These are phyloP conservation scores for Cephus cinctus DNA, from an alignment of 1,140 invertebrate species.

Conservation along the genomic window DNA sequence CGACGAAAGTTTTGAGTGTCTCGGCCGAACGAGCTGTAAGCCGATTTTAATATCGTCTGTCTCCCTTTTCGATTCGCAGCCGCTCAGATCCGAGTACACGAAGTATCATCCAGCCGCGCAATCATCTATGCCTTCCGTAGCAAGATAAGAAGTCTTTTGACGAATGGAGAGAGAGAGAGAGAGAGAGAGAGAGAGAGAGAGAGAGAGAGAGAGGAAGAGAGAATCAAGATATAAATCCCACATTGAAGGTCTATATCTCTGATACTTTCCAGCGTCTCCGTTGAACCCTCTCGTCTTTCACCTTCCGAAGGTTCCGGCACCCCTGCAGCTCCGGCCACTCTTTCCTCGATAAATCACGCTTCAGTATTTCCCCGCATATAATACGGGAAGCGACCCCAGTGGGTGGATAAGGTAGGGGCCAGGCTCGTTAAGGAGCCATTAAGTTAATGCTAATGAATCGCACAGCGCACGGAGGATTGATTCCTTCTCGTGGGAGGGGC, in stretches of 20 bases:
- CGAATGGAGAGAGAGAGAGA: conserved; percentile 1
- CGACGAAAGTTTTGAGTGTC: conserved; percentile 21
- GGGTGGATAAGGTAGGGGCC: conserved; percentile 22
- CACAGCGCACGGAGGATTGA: conserved; percentile 31
- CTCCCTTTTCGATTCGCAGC: too few relatives aligned
- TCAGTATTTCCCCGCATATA: conserved; percentile 24
- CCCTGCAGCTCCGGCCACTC: conserved; percentile 3
- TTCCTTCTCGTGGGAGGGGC: conserved; percentile 15
- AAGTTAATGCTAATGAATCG: conserved; percentile 30
- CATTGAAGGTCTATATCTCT: too few relatives aligned
- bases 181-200: conserved; percentile 4
- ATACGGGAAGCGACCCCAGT: too few relatives aligned
- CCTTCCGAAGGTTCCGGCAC: too few relatives aligned
- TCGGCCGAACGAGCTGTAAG: conserved; percentile 38
- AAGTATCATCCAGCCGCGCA: too few relatives aligned
- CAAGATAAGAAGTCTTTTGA: too few relatives aligned
- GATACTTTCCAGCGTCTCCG: too few relatives aligned
- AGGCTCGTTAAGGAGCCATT: conserved; percentile 31
- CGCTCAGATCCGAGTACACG: too few relatives aligned
- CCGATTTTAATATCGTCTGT: conserved; percentile 42
- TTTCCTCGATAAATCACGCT: conserved; percentile 36
- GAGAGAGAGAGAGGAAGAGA: conserved; percentile 9
- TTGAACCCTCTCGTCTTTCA: too few relatives aligned
- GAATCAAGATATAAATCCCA: too few relatives aligned
- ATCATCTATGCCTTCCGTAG: too few relatives aligned